phyloP scores from a whole-genome alignment of 2,888 invertebrate genomes.

The Yponomeuta malinellus region DNA sequence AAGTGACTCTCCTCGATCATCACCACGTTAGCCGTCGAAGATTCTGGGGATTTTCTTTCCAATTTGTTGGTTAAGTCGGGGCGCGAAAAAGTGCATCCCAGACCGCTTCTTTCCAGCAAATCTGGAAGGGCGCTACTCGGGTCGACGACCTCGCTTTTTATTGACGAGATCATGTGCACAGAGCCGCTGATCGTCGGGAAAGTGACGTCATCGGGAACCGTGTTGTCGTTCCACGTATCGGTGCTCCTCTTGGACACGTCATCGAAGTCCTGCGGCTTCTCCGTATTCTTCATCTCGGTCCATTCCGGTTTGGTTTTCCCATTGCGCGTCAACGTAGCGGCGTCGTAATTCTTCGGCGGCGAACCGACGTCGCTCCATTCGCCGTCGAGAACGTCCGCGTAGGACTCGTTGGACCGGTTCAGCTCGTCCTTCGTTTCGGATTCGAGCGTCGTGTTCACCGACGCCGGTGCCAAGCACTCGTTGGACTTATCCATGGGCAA shows the following conservation, averaged over 20 bases:
- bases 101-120: constrained; percentile 56
- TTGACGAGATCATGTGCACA: constrained; percentile 81
- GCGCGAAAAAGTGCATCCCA: constrained; percentile 36
- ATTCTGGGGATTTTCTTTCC: constrained; percentile 31
- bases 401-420: constrained; percentile 68
- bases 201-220: constrained; percentile 85
- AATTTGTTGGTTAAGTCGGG: constrained; percentile 60
- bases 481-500: constrained; percentile 41
- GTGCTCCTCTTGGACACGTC: constrained; percentile 39
- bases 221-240: constrained; percentile 89
- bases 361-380: constrained; percentile 48
- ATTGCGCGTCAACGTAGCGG: constrained; percentile 34
- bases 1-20: constrained; percentile 28
- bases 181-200: constrained; percentile 89
- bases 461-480: constrained; percentile 60
- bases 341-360: constrained; percentile 25
- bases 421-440: constrained; percentile 56
- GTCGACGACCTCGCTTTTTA: constrained; percentile 76
- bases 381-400: constrained; percentile 57
- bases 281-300: constrained; percentile 45
- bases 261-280: constrained; percentile 30
- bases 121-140: constrained; percentile 52
- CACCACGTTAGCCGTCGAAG: constrained; percentile 33
- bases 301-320: constrained; percentile 42
- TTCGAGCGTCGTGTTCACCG: constrained; percentile 49